A percentile compares a stretch with the other conserved stretches of the same genome.
Conservation (phyloP, 2,888 invertebrate genomes). For the Orthosia cruda region DNA sequence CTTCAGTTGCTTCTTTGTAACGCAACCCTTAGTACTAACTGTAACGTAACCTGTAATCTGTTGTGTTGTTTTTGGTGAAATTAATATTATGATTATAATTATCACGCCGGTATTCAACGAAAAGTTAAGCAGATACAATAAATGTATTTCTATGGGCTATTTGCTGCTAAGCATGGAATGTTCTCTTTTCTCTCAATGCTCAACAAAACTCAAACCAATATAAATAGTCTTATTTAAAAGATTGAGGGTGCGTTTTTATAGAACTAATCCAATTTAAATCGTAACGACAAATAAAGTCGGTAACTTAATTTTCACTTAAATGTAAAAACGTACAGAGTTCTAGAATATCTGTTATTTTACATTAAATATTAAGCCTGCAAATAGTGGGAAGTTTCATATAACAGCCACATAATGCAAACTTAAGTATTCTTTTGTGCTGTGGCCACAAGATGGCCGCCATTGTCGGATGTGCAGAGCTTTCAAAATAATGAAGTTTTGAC, state of each 20-base stretch:
- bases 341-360: not conserved
- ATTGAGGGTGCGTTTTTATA: not conserved
- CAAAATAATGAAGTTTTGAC: constrained; percentile 69
- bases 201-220: no score
- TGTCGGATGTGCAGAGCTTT: constrained; percentile 59
- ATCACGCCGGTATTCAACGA: no score
- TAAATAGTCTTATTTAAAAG: not conserved
- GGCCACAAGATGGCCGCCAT: constrained; percentile 30
- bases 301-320: not conserved
- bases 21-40: no score
- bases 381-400: constrained; percentile 18
- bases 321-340: not conserved
- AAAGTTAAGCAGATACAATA: no score
- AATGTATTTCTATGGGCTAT: no score
- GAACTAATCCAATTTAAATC: not conserved
- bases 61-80: no score
- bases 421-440: constrained; percentile 45
- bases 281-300: no score
- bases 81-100: no score
- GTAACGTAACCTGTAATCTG: no score
- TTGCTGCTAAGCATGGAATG: not conserved
- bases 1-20: no score
- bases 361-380: constrained; percentile 13
- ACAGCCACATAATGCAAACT: constrained; percentile 27
- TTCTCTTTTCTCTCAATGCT: no score